A percentile compares a stretch with the other conserved stretches of the same genome.
These are phyloP conservation scores for Vicugna pacos DNA, from an alignment of 2,113 vertebrate species.

Conservation along the genomic window DNA sequence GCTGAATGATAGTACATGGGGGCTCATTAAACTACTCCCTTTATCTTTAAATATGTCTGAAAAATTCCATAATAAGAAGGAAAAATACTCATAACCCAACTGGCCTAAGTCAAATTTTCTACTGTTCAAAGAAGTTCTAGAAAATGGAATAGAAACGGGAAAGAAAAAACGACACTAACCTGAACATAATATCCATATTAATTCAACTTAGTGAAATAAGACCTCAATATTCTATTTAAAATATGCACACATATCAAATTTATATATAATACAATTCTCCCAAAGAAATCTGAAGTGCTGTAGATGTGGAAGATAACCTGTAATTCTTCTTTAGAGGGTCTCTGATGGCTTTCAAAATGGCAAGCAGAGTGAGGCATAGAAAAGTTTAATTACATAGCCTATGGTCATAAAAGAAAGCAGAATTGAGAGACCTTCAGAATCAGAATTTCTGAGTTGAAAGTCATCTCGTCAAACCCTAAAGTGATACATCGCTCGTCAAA, in stretches of 20 bases:
- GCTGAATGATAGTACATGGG: background rate
- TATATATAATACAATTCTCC: conserved; percentile 43
- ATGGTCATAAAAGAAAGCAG: conserved; percentile 31
- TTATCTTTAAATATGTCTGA: conserved; percentile 41
- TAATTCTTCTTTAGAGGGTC: conserved; percentile 35
- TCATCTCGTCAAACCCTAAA: background rate
- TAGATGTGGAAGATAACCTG: background rate
- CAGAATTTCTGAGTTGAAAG: conserved; percentile 32
- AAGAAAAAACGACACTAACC: conserved; percentile 52
- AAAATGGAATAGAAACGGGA: conserved; percentile 36
- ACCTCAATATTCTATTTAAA: conserved; percentile 59
- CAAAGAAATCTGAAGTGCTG: conserved; percentile 38
- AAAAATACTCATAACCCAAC: conserved; percentile 50
- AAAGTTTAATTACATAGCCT: conserved; percentile 65
- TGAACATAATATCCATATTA: conserved; percentile 47
- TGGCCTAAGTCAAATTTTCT: conserved; percentile 66
- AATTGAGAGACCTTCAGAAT: conserved; percentile 22
- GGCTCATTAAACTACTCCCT: conserved; percentile 58
- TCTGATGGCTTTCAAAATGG: conserved; percentile 58
- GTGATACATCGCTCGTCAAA: background rate
- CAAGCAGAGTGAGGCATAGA: background rate
- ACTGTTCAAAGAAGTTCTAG: conserved; percentile 65
- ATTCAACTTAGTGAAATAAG: conserved; percentile 69
- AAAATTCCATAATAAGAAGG: conserved; percentile 46
- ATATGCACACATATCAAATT: conserved; percentile 60